Evolutionary conservation across 2,797 vertebrate genomes (phyloP), one percentile per base, ranked within the genome.

Genomic region (Kryptopterus vitreolus): DNA sequence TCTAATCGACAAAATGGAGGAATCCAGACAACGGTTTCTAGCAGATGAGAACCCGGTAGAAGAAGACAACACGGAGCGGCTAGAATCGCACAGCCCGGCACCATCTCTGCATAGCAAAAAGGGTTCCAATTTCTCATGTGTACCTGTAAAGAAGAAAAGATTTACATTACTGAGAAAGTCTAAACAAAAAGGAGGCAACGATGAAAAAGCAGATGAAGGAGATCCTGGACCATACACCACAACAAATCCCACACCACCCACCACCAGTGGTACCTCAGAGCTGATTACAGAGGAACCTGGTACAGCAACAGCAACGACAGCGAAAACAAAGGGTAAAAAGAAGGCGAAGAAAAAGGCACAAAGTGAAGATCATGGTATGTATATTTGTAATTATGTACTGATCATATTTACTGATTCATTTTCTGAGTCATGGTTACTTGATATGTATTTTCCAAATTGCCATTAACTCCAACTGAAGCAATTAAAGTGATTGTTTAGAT

Each of bases 251-350:
- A 35, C 16, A 22, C 16, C 52, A 12, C 24, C 33, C 55, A 77
- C 35, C 16, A 12, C 38, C 38, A 43, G 38, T 43, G 38, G 20
- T 0, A 18, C 2, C 20, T 69, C 13, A 1, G 83, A 84, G 8
- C 85, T 82, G 73, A 63, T 31, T 1, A 81, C 86, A 53, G 88
- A 86, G 12, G 85, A 84, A 8, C 62, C 88, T 2, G 1, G 81
- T 48, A 87, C 69, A 38, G 12, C 20, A 38, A 88, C 35, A 9
- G 0, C 10, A 10, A 2, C 10, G 15, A 16, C 68, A 10, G n/a
- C 15, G 3, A 72, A 73, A 48, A 20, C 10, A 16, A 61, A 74
- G 29, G 24, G 1, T 18, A 75, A 38, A 46, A 66, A 59, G 76
- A 48, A 43, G 10, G 58, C 24, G 57, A 70, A 22, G 9, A 53